Evolutionary conservation across 2,888 invertebrate species (phyloP), one percentile per base, ranked within the genome.

Genomic region (Lasioglossum zephyrum): DNA sequence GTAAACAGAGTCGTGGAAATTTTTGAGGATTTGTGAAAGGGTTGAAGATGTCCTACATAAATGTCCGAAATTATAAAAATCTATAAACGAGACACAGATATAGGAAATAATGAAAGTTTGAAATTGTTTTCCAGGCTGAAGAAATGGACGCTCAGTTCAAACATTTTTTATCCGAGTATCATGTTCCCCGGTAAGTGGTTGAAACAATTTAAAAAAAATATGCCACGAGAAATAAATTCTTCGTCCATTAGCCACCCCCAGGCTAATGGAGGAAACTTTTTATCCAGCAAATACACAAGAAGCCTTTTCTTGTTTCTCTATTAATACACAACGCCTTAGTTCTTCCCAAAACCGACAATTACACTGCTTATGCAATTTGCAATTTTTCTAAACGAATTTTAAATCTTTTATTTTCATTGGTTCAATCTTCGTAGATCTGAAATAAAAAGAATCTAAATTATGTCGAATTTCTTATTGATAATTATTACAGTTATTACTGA

Each of bases 171-270:
- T n/a, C 60, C 22, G 60, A 26, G 60, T 26, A 26, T 11, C 60
- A 60, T n/a, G 60, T 26, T 36, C 6, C 16, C 13, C 63, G 1
- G 69, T 69, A 69, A 39, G 69, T 69, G 69, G 36, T 9, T 13
- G 66, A n/a, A 36, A 47, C 49, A 36, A 69, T 69, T 53, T n/a
- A 4, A 36, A 69, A 77, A 31, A 44, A 31, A 36, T 31, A 11
- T 3, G 13, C 49, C 49, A 36, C 39, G 16, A 22, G 13, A 44
- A 77, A 73, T 13, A 16, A 9, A 57, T 69, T 36, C 22, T 69
- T 57, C 26, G 44, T 82, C 77, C 73, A 66, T 77, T 81, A 84
- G 57, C 81, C 41, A 60, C 39, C 39, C 72, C 39, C 22, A 2
- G n/a, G n/a, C 26, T 18, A 66, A 66, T 66, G 63, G 63, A 66